Conservation (phyloP, 2,888 invertebrate genomes). For the Chloroclysta siterata region DNA sequence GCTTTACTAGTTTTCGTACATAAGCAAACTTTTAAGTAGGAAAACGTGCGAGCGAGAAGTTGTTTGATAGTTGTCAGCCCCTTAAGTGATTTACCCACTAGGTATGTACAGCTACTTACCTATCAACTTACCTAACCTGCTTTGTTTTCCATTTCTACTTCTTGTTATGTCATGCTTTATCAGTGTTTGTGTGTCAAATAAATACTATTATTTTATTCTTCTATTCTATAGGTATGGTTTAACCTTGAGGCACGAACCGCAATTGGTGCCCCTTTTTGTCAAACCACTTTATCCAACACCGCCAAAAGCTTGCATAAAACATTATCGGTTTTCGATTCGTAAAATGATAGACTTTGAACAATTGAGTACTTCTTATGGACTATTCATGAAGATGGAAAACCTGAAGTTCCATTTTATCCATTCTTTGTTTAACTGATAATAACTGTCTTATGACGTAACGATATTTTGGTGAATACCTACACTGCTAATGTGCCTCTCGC, state of each 20-base stretch:
- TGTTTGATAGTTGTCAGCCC: no score
- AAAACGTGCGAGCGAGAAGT: no score
- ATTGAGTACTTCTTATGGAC: slow-evolving; percentile 26
- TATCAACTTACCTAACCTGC: no score
- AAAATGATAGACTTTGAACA: slow-evolving; percentile 18
- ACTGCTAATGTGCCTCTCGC: no score
- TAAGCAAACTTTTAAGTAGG: no score
- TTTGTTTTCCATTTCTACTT: no score
- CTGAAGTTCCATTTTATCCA: slow-evolving; percentile 50
- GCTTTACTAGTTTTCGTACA: no score
- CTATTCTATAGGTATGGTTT: background rate
- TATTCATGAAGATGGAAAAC: slow-evolving; percentile 26
- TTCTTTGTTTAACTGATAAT: slow-evolving; percentile 40
- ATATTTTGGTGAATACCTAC: background rate
- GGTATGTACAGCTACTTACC: no score
- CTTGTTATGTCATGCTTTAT: no score
- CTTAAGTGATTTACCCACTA: no score
- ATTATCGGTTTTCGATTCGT: slow-evolving; percentile 7
- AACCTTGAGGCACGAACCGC: background rate
- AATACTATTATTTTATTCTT: no score
- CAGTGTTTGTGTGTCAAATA: no score
- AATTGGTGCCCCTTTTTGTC: background rate
- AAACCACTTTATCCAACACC: background rate
- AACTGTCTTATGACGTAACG: slow-evolving; percentile 31
- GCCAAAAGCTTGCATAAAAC: slow-evolving; percentile 2